Evolutionary conservation across 2,113 vertebrate species (phyloP), one percentile per base, ranked within the genome.

Genomic region (Ciconia boyciana): DNA sequence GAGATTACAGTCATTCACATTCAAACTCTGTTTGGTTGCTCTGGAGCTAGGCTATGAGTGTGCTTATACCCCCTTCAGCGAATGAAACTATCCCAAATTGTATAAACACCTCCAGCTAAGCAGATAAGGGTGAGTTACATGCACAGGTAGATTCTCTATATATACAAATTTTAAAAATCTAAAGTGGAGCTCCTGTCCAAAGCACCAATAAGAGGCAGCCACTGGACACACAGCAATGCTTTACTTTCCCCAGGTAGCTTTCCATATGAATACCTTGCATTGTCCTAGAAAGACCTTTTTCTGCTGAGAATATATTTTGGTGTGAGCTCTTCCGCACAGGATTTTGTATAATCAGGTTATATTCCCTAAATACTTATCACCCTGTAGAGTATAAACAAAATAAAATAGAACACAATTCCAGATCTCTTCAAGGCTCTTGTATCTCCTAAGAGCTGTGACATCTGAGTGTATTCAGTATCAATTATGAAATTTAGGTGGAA

Each of bases 401-500:
- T 29, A 75, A 81, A 85, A 81, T 4, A n/a, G 51, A 82, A 26
- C 10, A 46, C 13, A 54, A 7, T 39, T 66, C 29, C 43, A 92
- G 55, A 77, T 65, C 10, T 4, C 49, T 74, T 74, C 34, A 68
- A 79, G 44, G 28, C 46, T 62, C 39, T n/a, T 39, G 16, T 28
- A 13, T 92, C 85, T 96, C 16, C 3, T 39, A 71, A 51, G 26
- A 87, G 58, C 36, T 74, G n/a, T 94, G 79, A 62, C 71, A 83
- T 64, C 43, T 83, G 43, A 84, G 26, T 82, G 48, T 90, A 81
- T 93, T 94, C 81, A 58, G 62, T 93, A 61, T 93, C 76, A 96
- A 5, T 90, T 83, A 90, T 11, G 64, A 92, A 90, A 88, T 88
- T 94, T 87, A 82, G 91, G 82, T 94, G 52, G 48, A 97, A 97